phyloP scores from a whole-genome alignment of 1,140 invertebrate genomes.

The Drosophila rhopaloa region DNA sequence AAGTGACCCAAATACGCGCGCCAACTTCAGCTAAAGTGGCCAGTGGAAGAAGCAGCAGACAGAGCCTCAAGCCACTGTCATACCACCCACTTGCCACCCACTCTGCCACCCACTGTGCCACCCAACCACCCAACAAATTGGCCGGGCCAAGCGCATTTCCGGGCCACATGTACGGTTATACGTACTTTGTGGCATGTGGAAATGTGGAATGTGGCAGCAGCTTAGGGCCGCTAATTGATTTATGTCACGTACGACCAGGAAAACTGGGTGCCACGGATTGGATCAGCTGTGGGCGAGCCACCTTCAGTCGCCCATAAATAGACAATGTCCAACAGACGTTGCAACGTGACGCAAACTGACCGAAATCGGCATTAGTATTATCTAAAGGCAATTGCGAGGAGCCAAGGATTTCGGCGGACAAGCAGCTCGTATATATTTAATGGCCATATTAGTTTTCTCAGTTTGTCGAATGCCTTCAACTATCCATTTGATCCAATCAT shows the following conservation, averaged over 20 bases:
- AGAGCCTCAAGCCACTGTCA: conserved; percentile 34
- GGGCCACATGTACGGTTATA: conserved; percentile 26
- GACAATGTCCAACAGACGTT: conserved; percentile 52
- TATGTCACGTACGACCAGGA: conserved; percentile 67
- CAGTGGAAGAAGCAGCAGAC: conserved; percentile 30
- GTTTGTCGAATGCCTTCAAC: background rate
- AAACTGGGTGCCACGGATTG: conserved; percentile 21
- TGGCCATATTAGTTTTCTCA: conserved; percentile 2
- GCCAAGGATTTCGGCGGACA: background rate
- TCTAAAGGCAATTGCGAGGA: conserved; percentile 4
- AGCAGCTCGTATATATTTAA: background rate
- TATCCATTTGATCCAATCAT: background rate
- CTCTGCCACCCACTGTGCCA: background rate
- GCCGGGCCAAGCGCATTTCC: conserved; percentile 70
- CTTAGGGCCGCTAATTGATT: conserved; percentile 79
- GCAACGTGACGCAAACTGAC: conserved; percentile 64
- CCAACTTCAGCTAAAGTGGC: conserved; percentile 58
- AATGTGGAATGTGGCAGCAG: conserved; percentile 50
- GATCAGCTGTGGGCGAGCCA: conserved; percentile 28
- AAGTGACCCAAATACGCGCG: conserved; percentile 80
- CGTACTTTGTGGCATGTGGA: conserved; percentile 2
- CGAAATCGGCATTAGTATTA: conserved; percentile 21
- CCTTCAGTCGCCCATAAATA: conserved; percentile 48
- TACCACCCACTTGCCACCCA: conserved; percentile 10
- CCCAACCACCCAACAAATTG: conserved; percentile 25